Percentiles rank a stretch among this genome's conserved stretches.
phyloP scores from a whole-genome alignment of 1,140 invertebrate genomes.

The Polypedilum pembai region DNA sequence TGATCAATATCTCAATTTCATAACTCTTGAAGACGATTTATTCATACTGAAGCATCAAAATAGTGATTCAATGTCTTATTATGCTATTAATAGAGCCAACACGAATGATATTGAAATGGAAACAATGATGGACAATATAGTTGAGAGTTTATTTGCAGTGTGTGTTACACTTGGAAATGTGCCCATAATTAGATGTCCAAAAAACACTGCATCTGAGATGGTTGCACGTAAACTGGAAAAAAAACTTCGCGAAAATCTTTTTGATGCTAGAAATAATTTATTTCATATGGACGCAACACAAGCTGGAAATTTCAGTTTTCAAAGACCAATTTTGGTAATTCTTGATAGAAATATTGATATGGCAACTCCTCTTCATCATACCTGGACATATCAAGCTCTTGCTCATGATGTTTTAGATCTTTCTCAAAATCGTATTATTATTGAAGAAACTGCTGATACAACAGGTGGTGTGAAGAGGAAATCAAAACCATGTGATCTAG shows the following conservation, averaged over 20 bases:
- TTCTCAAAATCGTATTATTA: slow-evolving; percentile 76
- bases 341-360: slow-evolving; percentile 94
- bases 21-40: slow-evolving; percentile 95
- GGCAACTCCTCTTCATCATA: slow-evolving; percentile 96
- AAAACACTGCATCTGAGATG: slow-evolving; percentile 96
- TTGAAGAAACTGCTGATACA: slow-evolving; percentile 56
- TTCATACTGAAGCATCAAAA: slow-evolving; percentile 91
- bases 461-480: slow-evolving; percentile 57
- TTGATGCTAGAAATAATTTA: slow-evolving; percentile 92
- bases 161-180: slow-evolving; percentile 93
- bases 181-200: slow-evolving; percentile 90
- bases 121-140: slow-evolving; percentile 85
- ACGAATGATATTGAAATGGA: slow-evolving; percentile 96
- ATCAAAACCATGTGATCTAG: slow-evolving; percentile 85
- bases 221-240: slow-evolving; percentile 96
- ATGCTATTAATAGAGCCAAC: slow-evolving; percentile 88
- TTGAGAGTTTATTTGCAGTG: slow-evolving; percentile 94
- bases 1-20: slow-evolving; percentile 98
- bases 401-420: slow-evolving; percentile 92
- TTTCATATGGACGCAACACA: slow-evolving; percentile 79
- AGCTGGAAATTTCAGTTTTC: slow-evolving; percentile 75
- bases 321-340: slow-evolving; percentile 84
- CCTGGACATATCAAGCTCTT: slow-evolving; percentile 98
- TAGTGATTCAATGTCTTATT: slow-evolving; percentile 85
- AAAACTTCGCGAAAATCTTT: slow-evolving; percentile 92